phyloP scores from a whole-genome alignment of 1,140 invertebrate genomes.

The Tetramorium alpestre region DNA sequence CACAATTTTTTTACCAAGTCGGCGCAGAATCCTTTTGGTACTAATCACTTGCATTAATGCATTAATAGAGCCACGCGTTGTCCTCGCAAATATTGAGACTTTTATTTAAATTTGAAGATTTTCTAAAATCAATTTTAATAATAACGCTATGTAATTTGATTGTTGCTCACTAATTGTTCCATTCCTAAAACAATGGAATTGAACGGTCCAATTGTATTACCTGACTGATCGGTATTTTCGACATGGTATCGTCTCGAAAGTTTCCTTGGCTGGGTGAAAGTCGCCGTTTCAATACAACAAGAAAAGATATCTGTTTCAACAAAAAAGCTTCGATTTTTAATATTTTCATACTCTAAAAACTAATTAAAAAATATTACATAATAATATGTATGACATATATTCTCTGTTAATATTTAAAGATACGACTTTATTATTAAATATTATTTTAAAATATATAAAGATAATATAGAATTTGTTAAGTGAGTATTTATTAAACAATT shows the following conservation, averaged over 20 bases:
- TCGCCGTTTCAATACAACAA: background rate
- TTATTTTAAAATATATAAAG: background rate
- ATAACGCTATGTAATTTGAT: background rate
- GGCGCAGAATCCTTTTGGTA: too few relatives aligned
- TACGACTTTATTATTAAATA: background rate
- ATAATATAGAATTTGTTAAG: background rate
- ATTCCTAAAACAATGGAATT: constrained; percentile 5
- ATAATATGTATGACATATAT: background rate
- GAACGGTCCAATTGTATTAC: background rate
- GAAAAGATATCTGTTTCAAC: background rate
- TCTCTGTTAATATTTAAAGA: background rate
- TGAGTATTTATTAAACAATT: background rate
- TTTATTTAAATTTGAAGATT: background rate
- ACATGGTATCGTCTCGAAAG: constrained; percentile 23
- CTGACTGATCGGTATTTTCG: constrained; percentile 14
- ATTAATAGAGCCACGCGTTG: too few relatives aligned
- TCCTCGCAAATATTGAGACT: background rate
- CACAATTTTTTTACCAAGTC: too few relatives aligned
- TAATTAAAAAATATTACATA: background rate
- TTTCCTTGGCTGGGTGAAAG: constrained; percentile 29
- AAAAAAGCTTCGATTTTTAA: background rate
- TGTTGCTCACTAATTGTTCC: background rate
- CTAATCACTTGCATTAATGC: too few relatives aligned
- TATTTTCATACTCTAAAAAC: background rate
- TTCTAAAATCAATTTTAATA: constrained; percentile 13